These are phyloP conservation scores for Drosophila auraria DNA, from an alignment of 1,140 invertebrate species.

Conservation along the genomic window DNA sequence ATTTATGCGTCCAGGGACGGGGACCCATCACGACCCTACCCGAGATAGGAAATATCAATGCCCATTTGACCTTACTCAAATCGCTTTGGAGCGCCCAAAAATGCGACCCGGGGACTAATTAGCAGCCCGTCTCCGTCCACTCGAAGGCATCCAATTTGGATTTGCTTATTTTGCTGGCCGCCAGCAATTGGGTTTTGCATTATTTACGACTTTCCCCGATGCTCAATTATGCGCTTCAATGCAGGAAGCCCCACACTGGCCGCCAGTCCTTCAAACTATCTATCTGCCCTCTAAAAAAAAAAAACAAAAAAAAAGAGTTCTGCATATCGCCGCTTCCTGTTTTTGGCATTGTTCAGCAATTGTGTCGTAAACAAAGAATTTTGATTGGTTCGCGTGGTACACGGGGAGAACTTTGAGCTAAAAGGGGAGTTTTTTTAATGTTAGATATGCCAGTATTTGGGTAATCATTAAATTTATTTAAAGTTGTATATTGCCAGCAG, in stretches of 20 bases:
- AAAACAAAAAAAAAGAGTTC: conserved; percentile 23
- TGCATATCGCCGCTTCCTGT: conserved; percentile 31
- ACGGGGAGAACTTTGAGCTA: neutral
- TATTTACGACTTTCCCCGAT: conserved; percentile 67
- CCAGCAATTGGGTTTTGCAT: conserved; percentile 58
- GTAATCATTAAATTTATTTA: too few relatives aligned
- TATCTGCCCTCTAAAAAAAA: neutral
- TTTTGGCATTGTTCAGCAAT: conserved; percentile 36
- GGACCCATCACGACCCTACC: neutral
- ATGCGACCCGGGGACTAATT: conserved; percentile 50
- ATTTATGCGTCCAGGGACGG: conserved; percentile 47
- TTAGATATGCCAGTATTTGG: too few relatives aligned
- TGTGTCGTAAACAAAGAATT: conserved; percentile 28
- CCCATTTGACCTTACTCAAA: conserved; percentile 60
- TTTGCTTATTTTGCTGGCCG: conserved; percentile 37
- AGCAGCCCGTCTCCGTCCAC: conserved; percentile 41
- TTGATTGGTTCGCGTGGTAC: neutral
- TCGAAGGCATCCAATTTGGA: conserved; percentile 45
- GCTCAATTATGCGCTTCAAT: conserved; percentile 69
- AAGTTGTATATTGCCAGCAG: too few relatives aligned
- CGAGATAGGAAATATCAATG: conserved; percentile 42
- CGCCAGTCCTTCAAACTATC: conserved; percentile 66
- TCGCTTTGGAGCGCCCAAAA: conserved; percentile 36
- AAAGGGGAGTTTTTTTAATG: neutral
- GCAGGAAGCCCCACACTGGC: conserved; percentile 61